Evolutionary conservation across 2,113 vertebrate species (phyloP).

Genomic region (Perca schrenkii): DNA sequence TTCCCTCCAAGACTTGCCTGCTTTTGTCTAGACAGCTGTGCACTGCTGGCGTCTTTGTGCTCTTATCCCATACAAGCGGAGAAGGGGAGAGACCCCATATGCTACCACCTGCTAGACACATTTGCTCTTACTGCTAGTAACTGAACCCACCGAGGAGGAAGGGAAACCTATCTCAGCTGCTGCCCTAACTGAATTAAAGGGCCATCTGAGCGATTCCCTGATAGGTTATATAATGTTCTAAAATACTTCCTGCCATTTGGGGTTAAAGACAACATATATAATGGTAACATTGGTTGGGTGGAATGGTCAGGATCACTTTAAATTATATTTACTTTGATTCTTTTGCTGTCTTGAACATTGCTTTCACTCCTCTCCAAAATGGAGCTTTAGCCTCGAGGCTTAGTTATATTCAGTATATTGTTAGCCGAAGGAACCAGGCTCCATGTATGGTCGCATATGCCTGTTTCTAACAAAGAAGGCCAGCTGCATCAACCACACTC

Average conservation of each 20-base stretch:
- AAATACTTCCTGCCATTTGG: slow-evolving; percentile 57
- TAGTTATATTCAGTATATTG: slow-evolving; percentile 22
- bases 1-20: slow-evolving; percentile 59
- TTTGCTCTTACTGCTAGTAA: slow-evolving; percentile 68
- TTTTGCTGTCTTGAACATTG: slow-evolving; percentile 1
- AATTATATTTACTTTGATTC: slow-evolving; percentile 59
- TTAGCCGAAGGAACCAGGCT: slow-evolving; percentile 29
- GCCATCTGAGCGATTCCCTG: slow-evolving; percentile 53
- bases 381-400: neutral
- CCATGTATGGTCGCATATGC: slow-evolving; percentile 66
- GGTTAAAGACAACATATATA: slow-evolving; percentile 5
- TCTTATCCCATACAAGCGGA: slow-evolving; percentile 46
- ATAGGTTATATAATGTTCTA: slow-evolving; percentile 36
- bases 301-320: slow-evolving; percentile 21
- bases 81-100: slow-evolving; percentile 61
- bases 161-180: slow-evolving; percentile 41
- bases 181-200: slow-evolving; percentile 64
- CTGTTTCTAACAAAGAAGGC: slow-evolving; percentile 61
- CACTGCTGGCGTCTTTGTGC: slow-evolving; percentile 75
- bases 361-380: neutral
- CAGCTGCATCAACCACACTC: slow-evolving; percentile 72
- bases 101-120: slow-evolving; percentile 80
- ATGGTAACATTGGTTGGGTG: neutral
- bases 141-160: slow-evolving; percentile 42
- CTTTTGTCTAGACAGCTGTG: slow-evolving; percentile 83